Conservation (phyloP, 2,888 invertebrate species). For the Drosophila longiperda region DNA sequence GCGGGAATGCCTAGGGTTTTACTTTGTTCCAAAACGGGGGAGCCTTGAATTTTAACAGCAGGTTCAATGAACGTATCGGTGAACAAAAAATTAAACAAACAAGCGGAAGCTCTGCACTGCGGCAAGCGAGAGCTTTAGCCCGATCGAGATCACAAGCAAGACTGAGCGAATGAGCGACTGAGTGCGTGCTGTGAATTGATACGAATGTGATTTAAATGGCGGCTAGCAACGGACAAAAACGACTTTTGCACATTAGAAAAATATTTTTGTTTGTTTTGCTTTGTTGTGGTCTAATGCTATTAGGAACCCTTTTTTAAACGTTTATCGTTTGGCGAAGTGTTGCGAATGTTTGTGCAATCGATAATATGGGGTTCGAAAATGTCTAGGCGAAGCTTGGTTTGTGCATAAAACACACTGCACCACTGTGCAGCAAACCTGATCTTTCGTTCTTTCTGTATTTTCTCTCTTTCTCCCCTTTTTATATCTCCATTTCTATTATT, state of each 20-base stretch:
- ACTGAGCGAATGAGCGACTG: conserved; percentile 34
- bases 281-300: conserved; percentile 47
- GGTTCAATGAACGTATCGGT: conserved; percentile 67
- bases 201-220: conserved; percentile 52
- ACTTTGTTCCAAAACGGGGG: conserved; percentile 29
- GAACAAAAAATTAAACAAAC: conserved; percentile 23
- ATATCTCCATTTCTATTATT: conserved; percentile 17
- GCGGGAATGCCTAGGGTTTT: conserved; percentile 26
- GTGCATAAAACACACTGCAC: conserved; percentile 4
- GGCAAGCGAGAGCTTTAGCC: conserved; percentile 42
- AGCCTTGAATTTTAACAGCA: conserved; percentile 61
- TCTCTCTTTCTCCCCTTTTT: conserved; percentile 8
- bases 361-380: conserved; percentile 31
- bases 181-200: conserved; percentile 56
- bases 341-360: conserved; percentile 49
- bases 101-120: conserved; percentile 41
- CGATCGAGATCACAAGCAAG: conserved; percentile 62
- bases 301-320: conserved; percentile 45
- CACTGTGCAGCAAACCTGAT: conserved; percentile 48
- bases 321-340: conserved; percentile 49
- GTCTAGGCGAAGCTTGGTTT: conserved; percentile 41
- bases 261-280: conserved; percentile 10
- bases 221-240: conserved; percentile 5
- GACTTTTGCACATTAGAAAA: conserved; percentile 30
- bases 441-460: conserved; percentile 10